Evolutionary conservation across 2,797 vertebrate species (phyloP), one percentile per base, ranked within the genome.

Genomic region (Dromococcyx pavoninus): DNA sequence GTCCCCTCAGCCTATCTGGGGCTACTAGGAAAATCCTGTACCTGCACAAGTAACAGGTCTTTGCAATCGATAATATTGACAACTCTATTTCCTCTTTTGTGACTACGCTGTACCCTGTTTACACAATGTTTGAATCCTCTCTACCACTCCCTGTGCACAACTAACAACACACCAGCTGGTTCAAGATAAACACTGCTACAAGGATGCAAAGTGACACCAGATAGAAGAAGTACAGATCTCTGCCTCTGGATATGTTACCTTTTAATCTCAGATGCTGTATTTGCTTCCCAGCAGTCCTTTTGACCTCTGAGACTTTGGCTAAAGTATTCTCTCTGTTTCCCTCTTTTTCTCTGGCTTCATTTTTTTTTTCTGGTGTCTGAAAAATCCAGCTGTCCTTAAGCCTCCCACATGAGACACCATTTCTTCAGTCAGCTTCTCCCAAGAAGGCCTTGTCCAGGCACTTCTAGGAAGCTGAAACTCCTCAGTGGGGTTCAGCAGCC

Each of bases 141-240:
- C 71, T 65, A 67, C 66, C 67, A 57, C 24, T 94, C 82, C 71
- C 73, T 90, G 56, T 91, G 77, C 82, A 91, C 73, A 72, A 48
- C n/a, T n/a, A n/a, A 90, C 53, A 94, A 86, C 86, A 75, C 69
- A 83, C 70, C 93, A 95, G 85, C 78, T 96, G 91, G 46, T 86
- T 87, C 70, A 86, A 33, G 30, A 78, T 57, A 81, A 96, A 91
- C 3, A 4, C 51, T 79, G 44, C 70, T 84, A 82, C 33, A 73
- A 79, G 64, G 69, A 87, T 27, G 33, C 32, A 64, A 72, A 86
- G 51, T 64, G 32, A 46, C 21, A 67, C 32, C 37, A 50, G 46
- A 48, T 13, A 48, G 17, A 91, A 85, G 22, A 5, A 65, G 27
- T 11, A 89, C 23, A 78, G 28, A 70, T 37, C 73, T 89, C 69